Evolutionary conservation across 2,888 invertebrate species (phyloP), one percentile per base, ranked within the genome.

Genomic region (Diarsia rubi): DNA sequence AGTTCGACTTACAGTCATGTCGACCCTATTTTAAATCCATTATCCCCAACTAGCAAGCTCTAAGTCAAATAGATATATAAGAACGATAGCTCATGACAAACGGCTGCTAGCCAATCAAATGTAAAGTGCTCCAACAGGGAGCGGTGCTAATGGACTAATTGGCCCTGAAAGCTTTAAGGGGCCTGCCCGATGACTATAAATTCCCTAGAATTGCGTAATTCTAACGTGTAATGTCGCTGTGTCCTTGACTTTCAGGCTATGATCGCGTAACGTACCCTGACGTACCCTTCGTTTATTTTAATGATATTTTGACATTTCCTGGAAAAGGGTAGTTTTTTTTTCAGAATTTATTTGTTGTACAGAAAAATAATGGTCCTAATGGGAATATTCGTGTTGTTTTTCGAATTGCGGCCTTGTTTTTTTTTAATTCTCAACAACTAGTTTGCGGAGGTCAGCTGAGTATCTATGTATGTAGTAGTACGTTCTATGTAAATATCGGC

Each of bases 111-210:
- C 73, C 64, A 82, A 84, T 82, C 75, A 82, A 82, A 73, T 59
- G 49, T 74, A 78, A 74, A 81, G 75, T 75, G 71, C 79, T 75
- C 67, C 75, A 78, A 69, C 72, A 75, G 80, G 90, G 91, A 71
- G 90, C 76, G 91, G 73, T 82, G 42, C 65, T 91, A 91, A 92
- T 90, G 89, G 88, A 72, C 79, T 88, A 87, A 91, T 90, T 86
- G 91, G 78, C 89, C 88, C 88, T 91, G 91, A 90, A 91, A 90
- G 91, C 88, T 85, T 88, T 81, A 82, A 86, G 79, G 78, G 85
- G 78, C 73, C 84, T 84, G 84, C 79, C 84, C 81, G 78, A 75
- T 81, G 78, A 73, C 85, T 75, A 82, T 85, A 86, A 86, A 86
- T 84, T 90, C 84, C 69, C 21, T 72, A 71, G 84, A 85, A 86